These are phyloP conservation scores for Nemapogon koenigi DNA, from an alignment of 2,888 invertebrate genomes.

Conservation along the genomic window DNA sequence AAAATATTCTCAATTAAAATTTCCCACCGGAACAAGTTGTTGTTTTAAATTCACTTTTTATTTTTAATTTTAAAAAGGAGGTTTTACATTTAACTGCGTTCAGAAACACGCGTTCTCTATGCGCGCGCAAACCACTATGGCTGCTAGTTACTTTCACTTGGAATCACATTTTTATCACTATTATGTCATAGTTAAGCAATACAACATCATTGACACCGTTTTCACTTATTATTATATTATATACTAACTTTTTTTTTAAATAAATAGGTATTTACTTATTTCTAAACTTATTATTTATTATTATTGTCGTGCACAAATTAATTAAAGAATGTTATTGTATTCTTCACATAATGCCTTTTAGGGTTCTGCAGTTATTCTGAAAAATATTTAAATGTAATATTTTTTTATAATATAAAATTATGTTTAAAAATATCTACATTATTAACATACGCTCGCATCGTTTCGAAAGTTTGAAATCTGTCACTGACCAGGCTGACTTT, in stretches of 20 bases:
- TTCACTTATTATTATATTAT: slow-evolving; percentile 1
- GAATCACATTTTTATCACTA: background rate
- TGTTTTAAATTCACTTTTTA: background rate
- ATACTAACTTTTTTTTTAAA: too few species aligned
- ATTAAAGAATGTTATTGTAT: background rate
- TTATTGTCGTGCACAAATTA: background rate
- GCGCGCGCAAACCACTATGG: background rate
- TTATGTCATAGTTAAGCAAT: background rate
- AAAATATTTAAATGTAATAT: background rate
- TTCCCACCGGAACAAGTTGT: too few species aligned
- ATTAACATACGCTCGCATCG: too few species aligned
- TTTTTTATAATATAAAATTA: background rate
- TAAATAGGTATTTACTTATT: too few species aligned
- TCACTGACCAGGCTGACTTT: too few species aligned
- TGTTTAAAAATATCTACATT: background rate
- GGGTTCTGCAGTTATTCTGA: background rate
- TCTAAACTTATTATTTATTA: background rate
- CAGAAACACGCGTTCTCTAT: background rate
- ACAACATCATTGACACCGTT: background rate
- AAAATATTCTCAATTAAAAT: too few species aligned
- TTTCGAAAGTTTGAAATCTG: too few species aligned
- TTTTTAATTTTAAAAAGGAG: background rate
- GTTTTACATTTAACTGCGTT: slow-evolving; percentile 1
- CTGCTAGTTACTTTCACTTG: background rate
- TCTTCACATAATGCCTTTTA: background rate